Evolutionary conservation across 2,113 vertebrate species (phyloP).

Genomic region (Kryptolebias marmoratus): DNA sequence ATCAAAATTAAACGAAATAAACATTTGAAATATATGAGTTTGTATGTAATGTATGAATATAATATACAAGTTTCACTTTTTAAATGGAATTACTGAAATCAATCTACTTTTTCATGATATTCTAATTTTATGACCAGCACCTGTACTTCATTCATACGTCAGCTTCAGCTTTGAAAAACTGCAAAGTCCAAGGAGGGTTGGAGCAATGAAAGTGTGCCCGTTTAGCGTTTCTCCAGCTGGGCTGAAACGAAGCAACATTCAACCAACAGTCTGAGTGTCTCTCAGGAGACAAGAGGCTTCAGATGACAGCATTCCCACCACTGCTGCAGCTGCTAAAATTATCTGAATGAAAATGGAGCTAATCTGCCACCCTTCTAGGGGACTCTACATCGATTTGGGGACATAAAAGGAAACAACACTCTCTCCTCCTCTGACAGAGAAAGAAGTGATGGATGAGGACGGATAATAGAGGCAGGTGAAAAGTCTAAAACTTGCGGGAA

Average conservation of each 20-base stretch:
- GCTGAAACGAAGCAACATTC: conserved; percentile 75
- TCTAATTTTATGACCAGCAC: no score
- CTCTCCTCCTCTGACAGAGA: conserved; percentile 45
- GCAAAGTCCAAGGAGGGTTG: conserved; percentile 56
- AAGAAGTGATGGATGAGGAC: conserved; percentile 32
- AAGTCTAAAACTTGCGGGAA: conserved; percentile 48
- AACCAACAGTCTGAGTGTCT: conserved; percentile 73
- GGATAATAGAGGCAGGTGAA: conserved; percentile 46
- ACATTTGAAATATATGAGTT: no score
- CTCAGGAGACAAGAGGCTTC: conserved; percentile 72
- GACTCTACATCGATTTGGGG: conserved; percentile 68
- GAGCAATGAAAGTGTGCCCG: conserved; percentile 66
- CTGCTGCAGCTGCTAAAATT: conserved; percentile 80
- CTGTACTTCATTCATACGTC: conserved; percentile 62
- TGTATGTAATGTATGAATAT: no score
- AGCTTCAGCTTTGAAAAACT: conserved; percentile 53
- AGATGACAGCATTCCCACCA: conserved; percentile 72
- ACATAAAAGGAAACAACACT: conserved; percentile 68
- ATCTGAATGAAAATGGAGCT: conserved; percentile 76
- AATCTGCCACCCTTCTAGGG: conserved; percentile 75
- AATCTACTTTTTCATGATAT: no score
- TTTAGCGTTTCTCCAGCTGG: conserved; percentile 77
- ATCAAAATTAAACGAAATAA: no score
- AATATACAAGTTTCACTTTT: no score
- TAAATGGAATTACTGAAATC: no score